phyloP scores from a whole-genome alignment of 2,113 vertebrate species.

The human (Homo sapiens) region GRCh38 chr5:111234001-111234500 shows the following conservation, averaged over 20 bases:
- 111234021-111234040: neutral
- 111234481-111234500: neutral
- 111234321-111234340: slow-evolving; percentile 70
- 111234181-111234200: neutral
- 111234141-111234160: neutral
- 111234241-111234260: slow-evolving; percentile 31
- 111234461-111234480: neutral
- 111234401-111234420: neutral
- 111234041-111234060: neutral
- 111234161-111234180: neutral
- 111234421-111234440: neutral
- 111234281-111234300: slow-evolving; percentile 36
- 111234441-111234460: neutral
- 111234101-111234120: neutral
- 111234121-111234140: neutral
- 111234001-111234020: neutral
- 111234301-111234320: slow-evolving; percentile 24
- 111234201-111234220: slow-evolving; percentile 5
- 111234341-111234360: neutral
- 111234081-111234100: neutral
- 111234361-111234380: neutral
- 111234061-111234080: neutral
- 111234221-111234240: neutral
- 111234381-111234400: neutral
- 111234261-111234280: slow-evolving; percentile 64